Evolutionary conservation across 2,797 vertebrate species (phyloP), one percentile per base, ranked within the genome.

Genomic region (Manis crassicaudata): DNA sequence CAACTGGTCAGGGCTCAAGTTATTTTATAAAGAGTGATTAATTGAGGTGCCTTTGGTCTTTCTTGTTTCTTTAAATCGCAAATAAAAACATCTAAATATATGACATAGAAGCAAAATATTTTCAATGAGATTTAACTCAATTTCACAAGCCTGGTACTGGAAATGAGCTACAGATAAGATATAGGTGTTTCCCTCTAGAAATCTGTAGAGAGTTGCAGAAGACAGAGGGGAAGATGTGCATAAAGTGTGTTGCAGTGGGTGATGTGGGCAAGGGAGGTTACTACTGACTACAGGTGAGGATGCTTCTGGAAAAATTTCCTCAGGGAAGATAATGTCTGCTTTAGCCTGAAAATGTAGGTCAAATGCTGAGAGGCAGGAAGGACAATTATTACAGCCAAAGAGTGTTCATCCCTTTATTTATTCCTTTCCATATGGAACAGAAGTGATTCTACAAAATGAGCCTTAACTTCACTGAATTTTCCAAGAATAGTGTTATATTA

Each of bases 401-500:
- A 87, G 17, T 21, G 35, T 62, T 75, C 25, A 82, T 21, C 17
- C 18, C 8, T 16, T 10, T 9, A 50, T 43, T n/a, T 79, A 62
- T 60, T 86, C 27, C 50, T 86, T 95, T 77, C 65, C 60, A 32
- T n/a, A 13, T 50, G 54, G 72, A 95, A 54, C 20, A 79, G n/a
- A 95, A 94, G 18, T 6, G 21, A 83, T 86, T 80, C 27, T 82
- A 92, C 40, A 81, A 76, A 52, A 60, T 35, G 43, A 90, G n/a
- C 43, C 23, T 88, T 52, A n/a, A 70, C n/a, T 72, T 88, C 43
- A 6, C 65, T 89, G 35, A 92, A 73, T 73, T 92, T 93, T 84
- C 16, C 25, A 88, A 92, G 20, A 87, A 6, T 8, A 3, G 29
- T 52, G 43, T n/a, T 50, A 16, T 46, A 70, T 73, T 88, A 62